These are phyloP conservation scores for Fulmarus glacialis DNA, from an alignment of 2,113 vertebrate genomes.

Conservation along the genomic window DNA sequence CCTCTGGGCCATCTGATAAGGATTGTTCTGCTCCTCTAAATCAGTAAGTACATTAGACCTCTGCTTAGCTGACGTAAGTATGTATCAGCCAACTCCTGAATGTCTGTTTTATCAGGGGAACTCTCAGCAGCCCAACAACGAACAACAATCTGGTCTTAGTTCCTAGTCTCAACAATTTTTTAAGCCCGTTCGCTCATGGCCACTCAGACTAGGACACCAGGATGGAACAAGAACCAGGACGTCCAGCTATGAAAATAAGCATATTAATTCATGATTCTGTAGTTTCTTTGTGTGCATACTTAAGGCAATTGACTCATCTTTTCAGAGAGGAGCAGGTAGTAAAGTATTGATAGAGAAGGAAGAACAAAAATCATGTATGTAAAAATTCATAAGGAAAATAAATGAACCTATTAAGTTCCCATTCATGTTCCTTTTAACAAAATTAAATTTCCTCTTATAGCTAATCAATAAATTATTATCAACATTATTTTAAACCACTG, in stretches of 20 bases:
- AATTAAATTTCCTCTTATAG: not conserved
- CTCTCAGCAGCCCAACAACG: not conserved
- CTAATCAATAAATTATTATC: not conserved
- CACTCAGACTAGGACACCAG: not conserved
- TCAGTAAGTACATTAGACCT: not conserved
- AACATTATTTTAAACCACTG: not conserved
- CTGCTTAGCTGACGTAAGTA: not conserved
- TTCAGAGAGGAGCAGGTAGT: not conserved
- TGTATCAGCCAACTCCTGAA: not conserved
- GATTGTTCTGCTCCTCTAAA: not conserved
- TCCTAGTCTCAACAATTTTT: not conserved
- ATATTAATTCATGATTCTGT: not conserved
- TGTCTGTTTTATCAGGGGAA: not conserved
- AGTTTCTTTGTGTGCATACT: not conserved
- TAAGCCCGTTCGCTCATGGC: not conserved
- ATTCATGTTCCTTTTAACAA: not conserved
- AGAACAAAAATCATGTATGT: not conserved
- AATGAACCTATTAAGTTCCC: not conserved
- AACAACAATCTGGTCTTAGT: not conserved
- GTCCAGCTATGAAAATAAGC: not conserved
- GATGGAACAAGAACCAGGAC: not conserved
- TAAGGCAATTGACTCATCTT: not conserved
- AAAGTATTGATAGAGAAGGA: not conserved
- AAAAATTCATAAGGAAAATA: not conserved
- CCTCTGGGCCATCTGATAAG: slow-evolving; percentile 33